Percentiles rank a stretch among this genome's conserved stretches.
These are phyloP conservation scores for Nomada fucata DNA, from an alignment of 2,888 invertebrate species.

Conservation along the genomic window DNA sequence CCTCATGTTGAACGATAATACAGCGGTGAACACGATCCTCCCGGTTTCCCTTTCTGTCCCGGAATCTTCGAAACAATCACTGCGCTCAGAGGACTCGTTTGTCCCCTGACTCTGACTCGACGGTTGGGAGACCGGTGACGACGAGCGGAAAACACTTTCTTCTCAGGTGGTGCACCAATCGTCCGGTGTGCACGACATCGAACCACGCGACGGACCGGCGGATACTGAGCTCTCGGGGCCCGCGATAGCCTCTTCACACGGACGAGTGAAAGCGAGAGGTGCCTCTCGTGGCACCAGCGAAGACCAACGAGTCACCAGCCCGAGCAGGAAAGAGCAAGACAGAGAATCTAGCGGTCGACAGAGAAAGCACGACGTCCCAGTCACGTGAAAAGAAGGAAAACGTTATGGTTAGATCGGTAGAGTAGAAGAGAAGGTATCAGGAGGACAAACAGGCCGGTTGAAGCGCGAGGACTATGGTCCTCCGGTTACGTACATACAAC, in stretches of 20 bases:
- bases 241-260: conserved; percentile 72
- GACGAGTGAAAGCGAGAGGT: conserved; percentile 77
- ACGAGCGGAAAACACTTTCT: conserved; percentile 31
- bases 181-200: conserved; percentile 72
- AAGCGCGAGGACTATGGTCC: conserved; percentile 51
- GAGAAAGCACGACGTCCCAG: conserved; percentile 38
- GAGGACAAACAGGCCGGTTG: conserved; percentile 19
- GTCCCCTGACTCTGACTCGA: neutral
- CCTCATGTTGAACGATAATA: conserved; percentile 68
- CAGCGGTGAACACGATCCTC: neutral
- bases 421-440: conserved; percentile 20
- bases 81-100: neutral
- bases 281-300: conserved; percentile 56
- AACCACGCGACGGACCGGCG: conserved; percentile 73
- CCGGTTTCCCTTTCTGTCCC: neutral
- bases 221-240: conserved; percentile 67
- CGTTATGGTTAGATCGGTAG: conserved; percentile 9
- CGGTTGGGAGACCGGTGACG: neutral
- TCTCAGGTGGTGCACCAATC: conserved; percentile 67
- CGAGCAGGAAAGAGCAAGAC: conserved; percentile 49
- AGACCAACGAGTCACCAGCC: conserved; percentile 52
- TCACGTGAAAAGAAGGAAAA: conserved; percentile 59
- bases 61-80: neutral
- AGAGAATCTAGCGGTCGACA: conserved; percentile 12
- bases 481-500: conserved; percentile 29